Base-by-base conservation (phyloP, 2,888 invertebrate genomes). In the Cantharis flavilabris region DNA sequence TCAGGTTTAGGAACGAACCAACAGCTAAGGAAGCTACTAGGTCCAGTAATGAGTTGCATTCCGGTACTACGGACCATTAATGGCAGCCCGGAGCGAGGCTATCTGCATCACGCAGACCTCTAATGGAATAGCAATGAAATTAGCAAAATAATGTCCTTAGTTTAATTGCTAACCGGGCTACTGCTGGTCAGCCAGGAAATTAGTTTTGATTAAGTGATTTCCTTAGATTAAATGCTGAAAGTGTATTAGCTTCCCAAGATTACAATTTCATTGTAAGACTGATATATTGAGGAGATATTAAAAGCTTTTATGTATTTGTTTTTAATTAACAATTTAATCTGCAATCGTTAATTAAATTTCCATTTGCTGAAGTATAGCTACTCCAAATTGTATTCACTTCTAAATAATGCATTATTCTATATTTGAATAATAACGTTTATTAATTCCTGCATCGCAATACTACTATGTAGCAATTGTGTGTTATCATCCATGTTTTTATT, bases 51-150 rank as follows among this genome's bases (percentile, higher is more conserved):
- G 80, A 81, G 80, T 80, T 80, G 79, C 80, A 82, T 82, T 82
- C 80, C 80, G 65, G 75, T 76, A 78, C 79, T 79, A 76, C 73
- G 71, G 75, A 78, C 81, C 79, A 82, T 82, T 82, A 82, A 79
- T 79, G 75, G 76, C 75, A 74, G 79, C 79, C 76, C 75, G 69
- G 70, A 79, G 80, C 81, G 83, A 84, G 85, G 86, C 87, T 88
- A 88, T 88, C 88, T 88, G 86, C 87, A 87, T 86, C 87, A 87
- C 87, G 88, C 88, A 86, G 86, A 86, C 86, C 87, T 87, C 86
- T 88, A 88, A 88, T 88, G 88, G 88, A 88, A 88, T 88, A 87
- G 88, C 88, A 88, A 88, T 88, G 88, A 88, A 88, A 88, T 88
- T 88, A 88, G 88, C 86, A 87, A 88, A 88, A 88, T 88, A 88